A percentile compares a stretch with the other conserved stretches of the same genome.
Evolutionary conservation across 2,113 vertebrate genomes (phyloP).

Genomic region (Columba livia): DNA sequence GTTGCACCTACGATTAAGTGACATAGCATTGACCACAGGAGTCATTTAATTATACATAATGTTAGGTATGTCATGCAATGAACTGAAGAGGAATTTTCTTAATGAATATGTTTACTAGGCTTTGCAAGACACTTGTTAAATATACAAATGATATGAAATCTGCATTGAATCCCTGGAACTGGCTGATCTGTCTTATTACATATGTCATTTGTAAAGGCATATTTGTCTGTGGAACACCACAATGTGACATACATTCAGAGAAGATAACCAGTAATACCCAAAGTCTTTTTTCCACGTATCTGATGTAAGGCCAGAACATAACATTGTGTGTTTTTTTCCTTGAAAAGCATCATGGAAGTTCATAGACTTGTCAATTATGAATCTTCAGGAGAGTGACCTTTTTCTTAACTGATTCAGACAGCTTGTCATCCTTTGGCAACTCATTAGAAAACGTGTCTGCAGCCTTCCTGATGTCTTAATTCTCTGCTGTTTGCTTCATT

Average conservation of each 20-base stretch:
- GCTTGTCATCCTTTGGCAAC: background rate
- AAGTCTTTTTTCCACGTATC: background rate
- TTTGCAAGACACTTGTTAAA: background rate
- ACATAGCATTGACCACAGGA: background rate
- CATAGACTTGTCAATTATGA: background rate
- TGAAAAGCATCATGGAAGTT: background rate
- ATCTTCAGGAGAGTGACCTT: background rate
- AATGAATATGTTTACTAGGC: background rate
- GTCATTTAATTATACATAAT: background rate
- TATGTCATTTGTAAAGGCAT: background rate
- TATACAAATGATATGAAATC: background rate
- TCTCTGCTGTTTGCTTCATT: background rate
- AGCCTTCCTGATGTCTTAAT: background rate
- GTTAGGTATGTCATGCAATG: background rate
- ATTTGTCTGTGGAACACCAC: background rate
- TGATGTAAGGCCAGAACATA: background rate
- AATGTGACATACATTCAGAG: background rate
- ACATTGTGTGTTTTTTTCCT: background rate
- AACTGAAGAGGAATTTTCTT: background rate
- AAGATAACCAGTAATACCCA: background rate
- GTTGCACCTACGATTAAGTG: background rate
- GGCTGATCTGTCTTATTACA: background rate
- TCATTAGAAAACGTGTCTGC: background rate
- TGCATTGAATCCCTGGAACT: background rate
- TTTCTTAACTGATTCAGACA: background rate